These are phyloP conservation scores for Cyclophora albipunctata DNA, from an alignment of 2,888 invertebrate species.

Conservation along the genomic window DNA sequence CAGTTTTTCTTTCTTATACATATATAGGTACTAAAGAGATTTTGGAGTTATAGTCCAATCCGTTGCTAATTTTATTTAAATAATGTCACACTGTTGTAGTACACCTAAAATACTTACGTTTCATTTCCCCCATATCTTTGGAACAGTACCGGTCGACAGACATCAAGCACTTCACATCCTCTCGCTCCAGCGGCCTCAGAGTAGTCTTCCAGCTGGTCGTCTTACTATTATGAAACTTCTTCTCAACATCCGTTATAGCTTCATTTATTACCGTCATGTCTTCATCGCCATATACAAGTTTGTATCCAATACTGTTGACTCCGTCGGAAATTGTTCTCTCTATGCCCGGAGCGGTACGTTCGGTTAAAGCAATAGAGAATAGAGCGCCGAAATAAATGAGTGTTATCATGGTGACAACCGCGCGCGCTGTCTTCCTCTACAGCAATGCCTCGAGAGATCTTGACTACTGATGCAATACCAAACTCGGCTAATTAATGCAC, in stretches of 20 bases:
- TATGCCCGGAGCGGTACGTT: conserved; percentile 33
- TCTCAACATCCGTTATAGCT: conserved; percentile 44
- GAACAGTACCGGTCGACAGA: conserved; percentile 58
- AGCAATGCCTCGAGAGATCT: conserved; percentile 20
- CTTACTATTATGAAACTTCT: conserved; percentile 14
- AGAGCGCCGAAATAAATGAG: conserved; percentile 18
- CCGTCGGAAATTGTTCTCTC: conserved; percentile 39
- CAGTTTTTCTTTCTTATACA: too few species aligned
- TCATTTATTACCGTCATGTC: conserved; percentile 48
- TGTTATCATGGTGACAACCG: conserved; percentile 9
- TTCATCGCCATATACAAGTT: conserved; percentile 52
- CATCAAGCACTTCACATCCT: conserved; percentile 64
- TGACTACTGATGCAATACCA: conserved; percentile 37
- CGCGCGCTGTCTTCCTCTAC: conserved; percentile 3
- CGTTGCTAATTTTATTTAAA: too few species aligned
- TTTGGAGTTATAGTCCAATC: too few species aligned
- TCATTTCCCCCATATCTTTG: conserved; percentile 48
- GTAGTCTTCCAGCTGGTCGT: conserved; percentile 38
- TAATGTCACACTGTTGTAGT: too few species aligned
- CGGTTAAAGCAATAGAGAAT: conserved; percentile 19
- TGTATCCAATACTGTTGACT: conserved; percentile 41
- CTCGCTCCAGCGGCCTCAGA: conserved; percentile 39
- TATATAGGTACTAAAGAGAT: too few species aligned
- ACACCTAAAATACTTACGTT: conserved; percentile 41
- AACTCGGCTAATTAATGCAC: conserved; percentile 42